phyloP scores from a whole-genome alignment of 1,140 invertebrate genomes.

The Lutraria rhynchaena region DNA sequence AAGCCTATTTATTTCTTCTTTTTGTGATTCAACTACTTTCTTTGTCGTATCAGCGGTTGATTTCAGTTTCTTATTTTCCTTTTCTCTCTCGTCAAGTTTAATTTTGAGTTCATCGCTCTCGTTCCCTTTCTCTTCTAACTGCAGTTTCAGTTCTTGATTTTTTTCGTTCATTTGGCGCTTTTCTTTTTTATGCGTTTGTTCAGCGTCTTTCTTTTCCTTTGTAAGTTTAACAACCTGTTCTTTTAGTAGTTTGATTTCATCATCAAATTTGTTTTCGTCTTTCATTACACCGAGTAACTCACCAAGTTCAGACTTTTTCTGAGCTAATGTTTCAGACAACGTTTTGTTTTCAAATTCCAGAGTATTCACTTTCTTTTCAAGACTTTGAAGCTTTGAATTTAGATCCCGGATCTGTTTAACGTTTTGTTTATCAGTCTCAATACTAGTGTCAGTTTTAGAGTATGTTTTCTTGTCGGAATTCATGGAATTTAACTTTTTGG shows the following conservation, averaged over 20 bases:
- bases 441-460: constrained; percentile 45
- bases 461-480: constrained; percentile 56
- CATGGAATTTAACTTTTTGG: constrained; percentile 61
- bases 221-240: constrained; percentile 49
- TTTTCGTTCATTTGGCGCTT: constrained; percentile 32
- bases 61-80: constrained; percentile 57
- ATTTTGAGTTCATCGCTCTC: constrained; percentile 60
- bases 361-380: constrained; percentile 57
- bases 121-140: constrained; percentile 30
- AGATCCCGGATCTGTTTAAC: constrained; percentile 48
- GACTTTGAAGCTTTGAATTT: constrained; percentile 30
- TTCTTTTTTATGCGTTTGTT: constrained; percentile 47
- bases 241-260: constrained; percentile 63
- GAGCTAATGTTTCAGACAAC: constrained; percentile 57
- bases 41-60: constrained; percentile 42
- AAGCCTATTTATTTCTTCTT: constrained; percentile 55
- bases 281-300: constrained; percentile 66
- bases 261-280: constrained; percentile 67
- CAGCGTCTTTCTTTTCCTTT: constrained; percentile 57
- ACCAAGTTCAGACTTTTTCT: constrained; percentile 65
- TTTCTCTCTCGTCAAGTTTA: constrained; percentile 62
- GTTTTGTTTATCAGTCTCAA: constrained; percentile 46
- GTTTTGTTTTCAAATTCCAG: constrained; percentile 63
- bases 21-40: constrained; percentile 38
- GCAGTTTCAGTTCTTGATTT: constrained; percentile 33